Percentiles rank a stretch among this genome's conserved stretches.
These are phyloP conservation scores for Echeneis naucrates DNA, from an alignment of 2,797 vertebrate species.

Conservation along the genomic window DNA sequence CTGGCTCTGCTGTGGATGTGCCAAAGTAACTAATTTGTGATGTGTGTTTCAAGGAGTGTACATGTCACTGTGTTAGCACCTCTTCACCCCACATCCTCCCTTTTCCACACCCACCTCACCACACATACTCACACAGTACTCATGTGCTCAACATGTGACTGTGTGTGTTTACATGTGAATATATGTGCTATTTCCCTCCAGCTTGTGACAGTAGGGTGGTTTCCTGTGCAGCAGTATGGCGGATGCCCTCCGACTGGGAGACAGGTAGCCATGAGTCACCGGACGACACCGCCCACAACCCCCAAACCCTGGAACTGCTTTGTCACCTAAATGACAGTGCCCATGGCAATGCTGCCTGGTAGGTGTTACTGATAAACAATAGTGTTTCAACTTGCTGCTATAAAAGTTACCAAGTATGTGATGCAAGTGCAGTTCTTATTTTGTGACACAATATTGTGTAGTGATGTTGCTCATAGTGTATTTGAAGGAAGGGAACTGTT, in stretches of 20 bases:
- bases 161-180: conserved; percentile 16
- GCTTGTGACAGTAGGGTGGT: conserved; percentile 94
- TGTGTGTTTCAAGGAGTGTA: conserved; percentile 47
- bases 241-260: conserved; percentile 96
- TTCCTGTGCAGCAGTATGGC: conserved; percentile 95
- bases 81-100: conserved; percentile 5
- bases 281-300: conserved; percentile 95
- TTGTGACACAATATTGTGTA: neutral
- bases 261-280: conserved; percentile 95
- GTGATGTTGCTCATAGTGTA: conserved; percentile 2
- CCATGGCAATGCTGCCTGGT: conserved; percentile 94
- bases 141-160: conserved; percentile 5
- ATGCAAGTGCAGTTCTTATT: conserved; percentile 17
- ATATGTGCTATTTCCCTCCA: conserved; percentile 75
- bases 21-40: conserved; percentile 67
- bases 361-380: conserved; percentile 82
- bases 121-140: neutral
- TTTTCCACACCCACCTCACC: no score
- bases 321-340: conserved; percentile 94
- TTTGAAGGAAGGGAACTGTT: neutral
- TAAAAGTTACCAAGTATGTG: conserved; percentile 1
- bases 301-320: conserved; percentile 96
- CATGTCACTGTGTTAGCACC: conserved; percentile 29
- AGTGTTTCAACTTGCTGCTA: conserved; percentile 11
- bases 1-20: conserved; percentile 51